Conservation (phyloP, 2,113 vertebrate species). For the Oplegnathus fasciatus region DNA sequence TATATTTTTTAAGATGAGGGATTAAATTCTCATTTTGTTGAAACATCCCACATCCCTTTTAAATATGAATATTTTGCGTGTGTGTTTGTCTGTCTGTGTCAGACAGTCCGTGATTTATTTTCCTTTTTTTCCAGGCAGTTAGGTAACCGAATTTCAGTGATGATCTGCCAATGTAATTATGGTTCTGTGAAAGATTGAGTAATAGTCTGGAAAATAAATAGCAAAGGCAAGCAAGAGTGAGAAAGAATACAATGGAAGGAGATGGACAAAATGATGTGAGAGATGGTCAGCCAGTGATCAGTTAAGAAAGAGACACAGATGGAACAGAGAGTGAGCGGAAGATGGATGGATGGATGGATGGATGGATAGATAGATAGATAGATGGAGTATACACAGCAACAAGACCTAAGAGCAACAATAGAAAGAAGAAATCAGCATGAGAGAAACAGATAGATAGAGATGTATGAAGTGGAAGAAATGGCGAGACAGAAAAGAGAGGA, state of each 20-base stretch:
- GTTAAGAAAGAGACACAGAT: neutral
- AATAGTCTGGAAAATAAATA: neutral
- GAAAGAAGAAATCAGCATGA: neutral
- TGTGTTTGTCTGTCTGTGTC: neutral
- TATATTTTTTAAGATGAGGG: neutral
- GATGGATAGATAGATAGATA: neutral
- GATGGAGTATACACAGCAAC: neutral
- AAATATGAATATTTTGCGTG: neutral
- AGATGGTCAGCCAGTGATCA: neutral
- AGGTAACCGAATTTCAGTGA: slow-evolving; percentile 10
- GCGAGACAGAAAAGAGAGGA: neutral
- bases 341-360: neutral
- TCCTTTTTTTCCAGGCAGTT: neutral
- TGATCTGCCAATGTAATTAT: neutral
- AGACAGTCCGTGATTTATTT: neutral
- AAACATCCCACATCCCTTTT: neutral
- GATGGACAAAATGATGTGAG: neutral
- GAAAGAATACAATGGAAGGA: neutral
- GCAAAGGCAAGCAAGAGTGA: neutral
- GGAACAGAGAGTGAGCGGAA: neutral
- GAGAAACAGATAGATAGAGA: neutral
- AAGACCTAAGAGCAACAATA: neutral
- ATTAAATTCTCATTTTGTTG: neutral
- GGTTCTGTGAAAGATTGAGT: neutral
- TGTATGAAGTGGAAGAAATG: neutral